A percentile compares a stretch with the other conserved stretches of the same genome.
phyloP scores from a whole-genome alignment of 92 coral and sea anemone species.

The Zoanthus sociatus region DNA sequence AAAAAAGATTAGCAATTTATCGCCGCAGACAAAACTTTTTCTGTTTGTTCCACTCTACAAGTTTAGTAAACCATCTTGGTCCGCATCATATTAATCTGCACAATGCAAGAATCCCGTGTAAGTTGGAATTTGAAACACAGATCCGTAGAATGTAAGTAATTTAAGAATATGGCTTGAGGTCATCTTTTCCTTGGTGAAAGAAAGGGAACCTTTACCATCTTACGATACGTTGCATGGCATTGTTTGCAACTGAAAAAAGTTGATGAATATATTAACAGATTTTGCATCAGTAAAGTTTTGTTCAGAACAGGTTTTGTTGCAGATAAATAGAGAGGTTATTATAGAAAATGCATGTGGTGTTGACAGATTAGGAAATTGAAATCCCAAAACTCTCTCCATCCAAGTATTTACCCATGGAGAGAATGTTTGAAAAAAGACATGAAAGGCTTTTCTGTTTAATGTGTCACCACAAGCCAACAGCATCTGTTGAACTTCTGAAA shows the following conservation, averaged over 20 bases:
- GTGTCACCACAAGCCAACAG: conserved; percentile 5
- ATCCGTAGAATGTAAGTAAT: conserved; percentile 46
- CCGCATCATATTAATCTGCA: neutral
- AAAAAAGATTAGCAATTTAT: conserved; percentile 24
- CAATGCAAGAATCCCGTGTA: conserved; percentile 37
- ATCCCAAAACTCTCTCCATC: conserved; percentile 21
- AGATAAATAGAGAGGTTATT: conserved; percentile 6
- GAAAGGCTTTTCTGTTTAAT: neutral
- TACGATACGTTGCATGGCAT: neutral
- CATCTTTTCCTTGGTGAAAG: conserved; percentile 10
- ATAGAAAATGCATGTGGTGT: conserved; percentile 13
- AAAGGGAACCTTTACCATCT: neutral
- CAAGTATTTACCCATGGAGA: conserved; percentile 22
- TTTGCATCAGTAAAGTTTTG: conserved; percentile 5
- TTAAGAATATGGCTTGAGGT: conserved; percentile 39
- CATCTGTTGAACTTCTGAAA: conserved; percentile 19
- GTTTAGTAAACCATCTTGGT: neutral
- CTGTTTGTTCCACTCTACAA: conserved; percentile 1
- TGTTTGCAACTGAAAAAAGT: neutral
- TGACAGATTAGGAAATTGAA: conserved; percentile 42
- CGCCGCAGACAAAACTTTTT: conserved; percentile 26
- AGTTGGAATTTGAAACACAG: conserved; percentile 53
- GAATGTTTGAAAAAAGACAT: conserved; percentile 41
- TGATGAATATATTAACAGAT: neutral
- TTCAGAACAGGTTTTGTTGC: neutral